Conservation (phyloP, 1,140 invertebrate genomes). For the Procambarus virginalis region DNA sequence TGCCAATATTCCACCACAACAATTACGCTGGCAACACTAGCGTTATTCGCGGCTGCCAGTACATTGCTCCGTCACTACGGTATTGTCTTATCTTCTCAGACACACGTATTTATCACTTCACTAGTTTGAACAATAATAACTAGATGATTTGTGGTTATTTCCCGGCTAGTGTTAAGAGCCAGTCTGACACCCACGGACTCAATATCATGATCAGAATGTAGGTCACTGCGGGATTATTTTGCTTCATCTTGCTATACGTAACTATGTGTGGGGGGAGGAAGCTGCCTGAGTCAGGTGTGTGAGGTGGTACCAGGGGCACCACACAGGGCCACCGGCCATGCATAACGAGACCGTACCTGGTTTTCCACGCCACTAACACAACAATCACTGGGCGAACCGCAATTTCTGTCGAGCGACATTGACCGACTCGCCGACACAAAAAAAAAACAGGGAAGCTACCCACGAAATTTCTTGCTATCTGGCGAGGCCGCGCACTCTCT, state of each 20-base stretch:
- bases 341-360: background rate
- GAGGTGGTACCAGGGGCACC: no score
- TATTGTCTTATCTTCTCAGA: background rate
- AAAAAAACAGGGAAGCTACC: background rate
- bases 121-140: background rate
- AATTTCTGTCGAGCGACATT: background rate
- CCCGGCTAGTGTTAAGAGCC: no score
- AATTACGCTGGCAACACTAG: background rate
- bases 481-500: background rate
- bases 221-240: no score
- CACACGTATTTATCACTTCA: conserved; percentile 5
- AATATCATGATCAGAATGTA: no score
- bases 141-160: background rate
- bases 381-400: background rate
- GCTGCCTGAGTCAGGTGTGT: no score
- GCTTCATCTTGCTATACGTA: no score
- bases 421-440: no score
- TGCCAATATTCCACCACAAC: background rate
- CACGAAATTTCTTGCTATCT: background rate
- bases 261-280: no score
- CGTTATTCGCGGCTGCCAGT: background rate
- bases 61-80: background rate
- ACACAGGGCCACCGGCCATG: no score
- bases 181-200: no score
- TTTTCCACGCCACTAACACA: background rate